Conservation (phyloP, 1,140 invertebrate genomes). For the Radopholus similis region DNA sequence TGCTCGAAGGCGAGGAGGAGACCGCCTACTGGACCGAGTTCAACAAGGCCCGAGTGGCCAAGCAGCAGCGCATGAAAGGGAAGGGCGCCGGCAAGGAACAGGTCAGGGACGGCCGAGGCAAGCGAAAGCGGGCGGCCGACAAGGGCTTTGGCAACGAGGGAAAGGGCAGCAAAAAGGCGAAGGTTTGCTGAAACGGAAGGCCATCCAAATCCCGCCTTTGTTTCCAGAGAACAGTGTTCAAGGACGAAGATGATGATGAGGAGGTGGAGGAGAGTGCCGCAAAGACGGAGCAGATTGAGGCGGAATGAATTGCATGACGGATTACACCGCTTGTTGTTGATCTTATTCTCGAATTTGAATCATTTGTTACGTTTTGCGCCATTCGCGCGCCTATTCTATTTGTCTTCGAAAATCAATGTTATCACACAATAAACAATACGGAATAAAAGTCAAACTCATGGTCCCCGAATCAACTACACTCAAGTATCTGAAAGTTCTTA, state of each 20-base stretch:
- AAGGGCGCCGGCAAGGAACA: constrained; percentile 13
- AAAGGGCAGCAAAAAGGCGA: constrained; percentile 2
- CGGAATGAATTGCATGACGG: too few species aligned
- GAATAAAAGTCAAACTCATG: too few species aligned
- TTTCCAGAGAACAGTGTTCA: constrained; percentile 33
- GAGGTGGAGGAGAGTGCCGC: background rate
- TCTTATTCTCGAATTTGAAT: too few species aligned
- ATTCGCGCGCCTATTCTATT: too few species aligned
- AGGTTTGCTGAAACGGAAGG: background rate
- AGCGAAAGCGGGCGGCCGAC: constrained; percentile 5
- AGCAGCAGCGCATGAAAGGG: constrained; percentile 18
- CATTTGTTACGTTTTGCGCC: too few species aligned
- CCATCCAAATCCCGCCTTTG: background rate
- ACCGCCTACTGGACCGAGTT: constrained; percentile 59
- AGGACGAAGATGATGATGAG: constrained; percentile 31
- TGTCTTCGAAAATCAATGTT: too few species aligned
- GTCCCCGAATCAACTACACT: too few species aligned
- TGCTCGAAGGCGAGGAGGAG: constrained; percentile 73
- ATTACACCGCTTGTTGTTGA: too few species aligned
- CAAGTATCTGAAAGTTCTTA: too few species aligned
- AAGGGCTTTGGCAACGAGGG: constrained; percentile 4
- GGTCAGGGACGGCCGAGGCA: background rate
- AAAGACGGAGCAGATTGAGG: too few species aligned
- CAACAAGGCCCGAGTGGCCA: constrained; percentile 33
- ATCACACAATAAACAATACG: too few species aligned